A percentile compares a stretch with the other conserved stretches of the same genome.
These are phyloP conservation scores for Calephelis nemesis DNA, from an alignment of 1,140 invertebrate genomes.

Conservation along the genomic window DNA sequence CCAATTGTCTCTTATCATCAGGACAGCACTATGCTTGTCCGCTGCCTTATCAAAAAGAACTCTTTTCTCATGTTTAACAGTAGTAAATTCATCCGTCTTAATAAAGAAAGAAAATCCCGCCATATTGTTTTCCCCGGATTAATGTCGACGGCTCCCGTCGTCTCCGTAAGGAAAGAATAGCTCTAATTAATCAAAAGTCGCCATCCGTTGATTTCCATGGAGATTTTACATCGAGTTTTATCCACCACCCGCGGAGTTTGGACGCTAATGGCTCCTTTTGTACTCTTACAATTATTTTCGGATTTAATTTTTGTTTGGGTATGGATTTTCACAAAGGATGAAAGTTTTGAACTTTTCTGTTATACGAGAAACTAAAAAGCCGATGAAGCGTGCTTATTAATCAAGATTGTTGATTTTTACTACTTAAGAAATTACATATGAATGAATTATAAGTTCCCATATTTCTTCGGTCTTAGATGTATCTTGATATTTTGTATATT, in stretches of 20 bases:
- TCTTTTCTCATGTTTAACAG: not conserved
- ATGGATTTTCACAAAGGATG: conserved; percentile 11
- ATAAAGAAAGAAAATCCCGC: conserved; percentile 27
- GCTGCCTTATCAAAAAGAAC: conserved; percentile 9
- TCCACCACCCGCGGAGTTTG: conserved; percentile 57
- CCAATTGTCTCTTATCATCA: too few species aligned
- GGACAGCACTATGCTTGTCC: too few species aligned
- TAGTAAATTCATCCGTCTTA: too few species aligned
- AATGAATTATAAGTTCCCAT: too few species aligned
- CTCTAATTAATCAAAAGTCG: conserved; percentile 77
- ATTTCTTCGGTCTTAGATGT: too few species aligned
- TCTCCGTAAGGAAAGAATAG: conserved; percentile 67
- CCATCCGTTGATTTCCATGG: conserved; percentile 72
- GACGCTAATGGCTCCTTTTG: conserved; percentile 67
- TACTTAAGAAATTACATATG: too few species aligned
- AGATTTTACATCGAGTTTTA: conserved; percentile 55
- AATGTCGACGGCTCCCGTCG: conserved; percentile 60
- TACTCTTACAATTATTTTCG: conserved; percentile 53
- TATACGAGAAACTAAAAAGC: too few species aligned
- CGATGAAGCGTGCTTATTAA: too few species aligned
- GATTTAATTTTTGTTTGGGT: conserved; percentile 67
- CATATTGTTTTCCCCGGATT: conserved; percentile 69
- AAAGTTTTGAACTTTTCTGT: too few species aligned
- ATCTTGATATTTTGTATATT: too few species aligned
- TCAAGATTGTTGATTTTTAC: too few species aligned